Conservation (phyloP, 2,113 vertebrate species). For the Misgurnus mizolepis region DNA sequence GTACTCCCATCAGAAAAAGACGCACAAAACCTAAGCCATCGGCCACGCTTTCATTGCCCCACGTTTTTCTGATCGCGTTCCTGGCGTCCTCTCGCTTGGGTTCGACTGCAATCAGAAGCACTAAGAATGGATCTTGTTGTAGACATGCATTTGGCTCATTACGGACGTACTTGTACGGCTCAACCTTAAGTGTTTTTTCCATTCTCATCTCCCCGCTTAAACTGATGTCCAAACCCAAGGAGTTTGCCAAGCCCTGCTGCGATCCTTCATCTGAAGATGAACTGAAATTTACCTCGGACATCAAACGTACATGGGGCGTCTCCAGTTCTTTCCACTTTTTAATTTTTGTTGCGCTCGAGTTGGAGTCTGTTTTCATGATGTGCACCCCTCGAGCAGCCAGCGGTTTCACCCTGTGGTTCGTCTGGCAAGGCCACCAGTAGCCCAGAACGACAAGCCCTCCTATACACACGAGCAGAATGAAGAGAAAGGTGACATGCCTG, state of each 20-base stretch:
- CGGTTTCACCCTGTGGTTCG: slow-evolving; percentile 78
- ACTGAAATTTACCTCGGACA: slow-evolving; percentile 71
- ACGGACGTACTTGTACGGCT: slow-evolving; percentile 86
- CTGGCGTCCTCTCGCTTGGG: slow-evolving; percentile 86
- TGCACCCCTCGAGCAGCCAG: slow-evolving; percentile 77
- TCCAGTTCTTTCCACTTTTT: slow-evolving; percentile 75
- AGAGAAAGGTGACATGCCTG: slow-evolving; percentile 77
- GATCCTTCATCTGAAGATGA: slow-evolving; percentile 70
- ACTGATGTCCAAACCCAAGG: slow-evolving; percentile 77
- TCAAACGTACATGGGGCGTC: slow-evolving; percentile 69
- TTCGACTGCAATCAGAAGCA: slow-evolving; percentile 89
- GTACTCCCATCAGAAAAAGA: slow-evolving; percentile 87
- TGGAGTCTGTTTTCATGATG: slow-evolving; percentile 79
- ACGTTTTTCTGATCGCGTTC: slow-evolving; percentile 92
- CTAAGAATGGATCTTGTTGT: slow-evolving; percentile 81
- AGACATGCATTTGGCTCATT: slow-evolving; percentile 88
- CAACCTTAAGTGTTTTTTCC: slow-evolving; percentile 55
- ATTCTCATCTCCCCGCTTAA: slow-evolving; percentile 75
- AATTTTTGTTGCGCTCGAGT: slow-evolving; percentile 72
- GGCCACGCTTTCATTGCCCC: slow-evolving; percentile 89
- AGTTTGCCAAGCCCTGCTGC: slow-evolving; percentile 72
- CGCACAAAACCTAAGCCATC: slow-evolving; percentile 78
- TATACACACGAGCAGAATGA: slow-evolving; percentile 81
- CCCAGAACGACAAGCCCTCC: slow-evolving; percentile 83
- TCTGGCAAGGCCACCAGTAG: slow-evolving; percentile 80